Conservation (phyloP, 92 coral and sea anemone species). For the Micromussa lordhowensis region DNA sequence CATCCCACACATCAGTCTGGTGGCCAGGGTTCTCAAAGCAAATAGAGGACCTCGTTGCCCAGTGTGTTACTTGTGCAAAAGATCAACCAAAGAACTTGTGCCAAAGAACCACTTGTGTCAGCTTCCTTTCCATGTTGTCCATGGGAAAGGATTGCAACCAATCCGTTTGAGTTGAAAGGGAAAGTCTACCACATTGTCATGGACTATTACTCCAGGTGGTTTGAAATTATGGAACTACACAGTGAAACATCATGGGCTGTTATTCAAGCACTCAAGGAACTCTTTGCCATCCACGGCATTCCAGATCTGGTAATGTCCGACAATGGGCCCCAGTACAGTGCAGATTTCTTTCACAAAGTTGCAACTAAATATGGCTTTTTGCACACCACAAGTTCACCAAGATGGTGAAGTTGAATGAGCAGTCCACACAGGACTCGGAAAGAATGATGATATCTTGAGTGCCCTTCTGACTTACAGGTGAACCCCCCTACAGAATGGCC, state of each 20-base stretch:
- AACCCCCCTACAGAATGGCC: slow-evolving; percentile 51
- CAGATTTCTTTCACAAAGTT: slow-evolving; percentile 63
- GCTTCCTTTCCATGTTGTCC: no score
- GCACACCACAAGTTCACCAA: slow-evolving; percentile 68
- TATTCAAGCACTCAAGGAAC: no score
- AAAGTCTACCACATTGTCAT: slow-evolving; percentile 15
- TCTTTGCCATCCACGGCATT: no score
- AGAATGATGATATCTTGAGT: slow-evolving; percentile 26
- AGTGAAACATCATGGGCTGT: no score
- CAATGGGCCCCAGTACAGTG: slow-evolving; percentile 70
- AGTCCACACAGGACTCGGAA: slow-evolving; percentile 41
- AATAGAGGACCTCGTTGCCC: slow-evolving; percentile 23
- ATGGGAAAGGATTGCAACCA: no score
- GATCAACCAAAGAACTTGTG: slow-evolving; percentile 49
- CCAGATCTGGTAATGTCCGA: no score
- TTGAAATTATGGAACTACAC: no score
- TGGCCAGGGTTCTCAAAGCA: no score
- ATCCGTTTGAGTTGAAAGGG: no score
- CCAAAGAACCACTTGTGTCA: no score
- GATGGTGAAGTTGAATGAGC: slow-evolving; percentile 54
- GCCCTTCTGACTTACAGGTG: slow-evolving; percentile 47
- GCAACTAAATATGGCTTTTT: slow-evolving; percentile 43
- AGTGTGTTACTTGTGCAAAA: slow-evolving; percentile 67
- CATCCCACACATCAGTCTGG: slow-evolving; percentile 62
- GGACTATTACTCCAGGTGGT: slow-evolving; percentile 52